Percentiles rank a stretch among this genome's conserved stretches.
Conservation (phyloP, 1,140 invertebrate genomes). For the Aphelenchoides avenae region DNA sequence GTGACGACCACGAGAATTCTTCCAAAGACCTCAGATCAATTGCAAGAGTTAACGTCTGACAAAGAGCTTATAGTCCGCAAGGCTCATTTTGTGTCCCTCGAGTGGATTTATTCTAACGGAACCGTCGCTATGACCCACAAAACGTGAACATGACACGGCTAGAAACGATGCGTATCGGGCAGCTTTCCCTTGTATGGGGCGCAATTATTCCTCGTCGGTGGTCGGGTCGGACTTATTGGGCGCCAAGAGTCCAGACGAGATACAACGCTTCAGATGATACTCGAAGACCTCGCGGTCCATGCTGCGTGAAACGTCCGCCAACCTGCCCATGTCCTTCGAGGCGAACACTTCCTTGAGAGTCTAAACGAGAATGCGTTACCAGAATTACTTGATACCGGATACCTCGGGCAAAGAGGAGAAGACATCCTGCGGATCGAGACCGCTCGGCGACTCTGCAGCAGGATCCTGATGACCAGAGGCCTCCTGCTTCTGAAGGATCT, state of each 20-base stretch:
- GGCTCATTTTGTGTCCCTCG: too few relatives aligned
- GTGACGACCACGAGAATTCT: too few relatives aligned
- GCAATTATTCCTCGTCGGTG: too few relatives aligned
- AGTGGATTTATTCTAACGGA: too few relatives aligned
- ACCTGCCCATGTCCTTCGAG: conserved; percentile 74
- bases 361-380: conserved; percentile 5
- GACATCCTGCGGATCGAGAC: conserved; percentile 91
- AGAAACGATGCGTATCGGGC: too few relatives aligned
- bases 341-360: conserved; percentile 69
- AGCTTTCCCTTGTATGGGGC: too few relatives aligned
- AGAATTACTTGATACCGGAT: conserved; percentile 28
- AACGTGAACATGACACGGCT: too few relatives aligned
- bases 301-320: conserved; percentile 79
- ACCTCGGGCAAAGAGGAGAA: conserved; percentile 86
- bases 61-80: too few relatives aligned
- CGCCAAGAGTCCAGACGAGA: conserved; percentile 93
- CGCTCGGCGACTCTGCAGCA: conserved; percentile 74
- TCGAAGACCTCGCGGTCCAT: conserved; percentile 84
- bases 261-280: conserved; percentile 90
- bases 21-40: conserved; percentile 1
- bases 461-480: too few relatives aligned
- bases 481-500: too few relatives aligned
- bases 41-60: conserved; percentile 9
- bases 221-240: too few relatives aligned
- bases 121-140: too few relatives aligned